Percentiles rank a stretch among this genome's conserved stretches.
These are phyloP conservation scores for Homarus gammarus DNA, from an alignment of 2,888 invertebrate species.

Conservation along the genomic window DNA sequence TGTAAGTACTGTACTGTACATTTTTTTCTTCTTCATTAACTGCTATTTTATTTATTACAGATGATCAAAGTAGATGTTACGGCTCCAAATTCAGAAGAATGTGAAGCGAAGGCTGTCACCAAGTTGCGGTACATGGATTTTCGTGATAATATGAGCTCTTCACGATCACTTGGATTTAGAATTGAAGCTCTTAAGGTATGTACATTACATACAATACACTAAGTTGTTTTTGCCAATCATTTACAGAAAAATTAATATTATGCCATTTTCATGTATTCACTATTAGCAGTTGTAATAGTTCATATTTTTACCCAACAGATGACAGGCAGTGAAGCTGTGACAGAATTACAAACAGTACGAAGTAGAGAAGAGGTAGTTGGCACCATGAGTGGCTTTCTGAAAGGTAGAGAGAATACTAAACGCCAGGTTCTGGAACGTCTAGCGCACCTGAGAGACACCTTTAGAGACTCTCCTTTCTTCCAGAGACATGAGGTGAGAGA, in stretches of 20 bases:
- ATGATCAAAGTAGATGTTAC: slow-evolving; percentile 94
- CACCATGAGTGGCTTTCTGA: slow-evolving; percentile 88
- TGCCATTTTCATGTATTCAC: not conserved
- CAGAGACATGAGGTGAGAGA: slow-evolving; percentile 87
- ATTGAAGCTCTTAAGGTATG: slow-evolving; percentile 94
- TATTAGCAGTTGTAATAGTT: not conserved
- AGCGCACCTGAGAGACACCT: slow-evolving; percentile 86
- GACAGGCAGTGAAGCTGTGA: slow-evolving; percentile 89
- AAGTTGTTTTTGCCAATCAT: not conserved
- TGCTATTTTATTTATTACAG: slow-evolving; percentile 77
- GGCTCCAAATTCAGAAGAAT: slow-evolving; percentile 92
- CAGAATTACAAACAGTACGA: slow-evolving; percentile 92
- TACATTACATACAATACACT: not conserved
- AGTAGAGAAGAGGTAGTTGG: slow-evolving; percentile 86
- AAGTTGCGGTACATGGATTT: slow-evolving; percentile 98
- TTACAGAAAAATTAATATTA: not conserved
- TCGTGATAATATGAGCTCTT: slow-evolving; percentile 94
- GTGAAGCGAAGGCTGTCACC: slow-evolving; percentile 89
- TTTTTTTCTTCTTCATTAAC: not conserved
- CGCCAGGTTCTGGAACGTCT: slow-evolving; percentile 87
- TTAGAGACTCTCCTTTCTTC: slow-evolving; percentile 91
- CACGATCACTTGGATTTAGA: slow-evolving; percentile 94
- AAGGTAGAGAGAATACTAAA: slow-evolving; percentile 83
- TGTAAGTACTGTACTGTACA: not conserved
- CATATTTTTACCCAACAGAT: slow-evolving; percentile 80